Evolutionary conservation across 2,797 vertebrate genomes (phyloP).

Genomic region (Pseudocheirus occidentalis): DNA sequence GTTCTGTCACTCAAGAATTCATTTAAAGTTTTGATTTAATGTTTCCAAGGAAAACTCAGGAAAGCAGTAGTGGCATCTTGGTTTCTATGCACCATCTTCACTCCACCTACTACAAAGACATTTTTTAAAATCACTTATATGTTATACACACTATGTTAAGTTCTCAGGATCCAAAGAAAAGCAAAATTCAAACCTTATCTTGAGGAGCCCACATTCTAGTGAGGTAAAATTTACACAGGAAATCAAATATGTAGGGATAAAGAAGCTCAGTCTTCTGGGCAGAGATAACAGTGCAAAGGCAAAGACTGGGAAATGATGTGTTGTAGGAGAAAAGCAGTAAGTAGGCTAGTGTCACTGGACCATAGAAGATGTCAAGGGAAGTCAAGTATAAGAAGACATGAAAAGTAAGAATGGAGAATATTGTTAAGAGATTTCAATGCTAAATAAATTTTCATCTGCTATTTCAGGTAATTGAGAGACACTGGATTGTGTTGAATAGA

Average conservation of each 20-base stretch:
- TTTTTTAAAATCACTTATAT: background rate
- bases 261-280: background rate
- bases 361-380: background rate
- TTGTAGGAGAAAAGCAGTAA: background rate
- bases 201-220: background rate
- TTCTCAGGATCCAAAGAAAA: background rate
- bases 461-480: background rate
- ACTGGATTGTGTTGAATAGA: background rate
- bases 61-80: too few relatives aligned
- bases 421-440: background rate
- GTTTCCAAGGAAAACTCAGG: too few relatives aligned
- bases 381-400: background rate
- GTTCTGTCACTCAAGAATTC: too few relatives aligned
- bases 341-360: background rate
- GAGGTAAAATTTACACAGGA: background rate
- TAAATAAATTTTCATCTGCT: background rate
- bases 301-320: background rate
- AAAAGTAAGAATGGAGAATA: background rate
- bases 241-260: background rate
- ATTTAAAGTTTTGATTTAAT: too few relatives aligned
- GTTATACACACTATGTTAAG: background rate
- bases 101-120: too few relatives aligned
- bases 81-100: too few relatives aligned
- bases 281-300: background rate
- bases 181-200: background rate